Percentiles rank a stretch among this genome's conserved stretches.
phyloP scores from a whole-genome alignment of 2,797 vertebrate species.

The Chloroceryle amazona region DNA sequence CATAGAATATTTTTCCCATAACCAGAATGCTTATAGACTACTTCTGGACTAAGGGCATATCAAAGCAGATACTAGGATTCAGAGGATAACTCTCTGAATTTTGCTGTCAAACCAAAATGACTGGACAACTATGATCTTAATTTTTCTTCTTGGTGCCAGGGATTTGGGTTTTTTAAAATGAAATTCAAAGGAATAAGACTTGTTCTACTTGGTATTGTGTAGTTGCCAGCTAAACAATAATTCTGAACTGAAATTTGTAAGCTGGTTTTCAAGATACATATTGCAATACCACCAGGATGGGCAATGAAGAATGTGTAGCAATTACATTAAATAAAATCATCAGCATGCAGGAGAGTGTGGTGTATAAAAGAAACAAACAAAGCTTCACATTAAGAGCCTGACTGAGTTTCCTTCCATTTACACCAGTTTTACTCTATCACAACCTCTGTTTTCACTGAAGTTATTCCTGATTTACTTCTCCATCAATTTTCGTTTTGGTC shows the following conservation, averaged over 20 bases:
- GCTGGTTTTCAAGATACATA: neutral
- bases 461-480: neutral
- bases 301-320: neutral
- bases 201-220: neutral
- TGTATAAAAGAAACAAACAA: neutral
- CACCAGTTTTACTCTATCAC: neutral
- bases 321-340: neutral
- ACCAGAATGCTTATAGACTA: neutral
- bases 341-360: neutral
- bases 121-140: neutral
- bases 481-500: neutral
- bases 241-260: neutral
- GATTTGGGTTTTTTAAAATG: neutral
- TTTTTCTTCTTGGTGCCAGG: neutral
- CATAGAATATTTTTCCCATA: neutral
- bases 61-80: neutral
- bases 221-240: neutral
- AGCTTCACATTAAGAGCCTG: neutral
- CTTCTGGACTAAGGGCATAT: neutral
- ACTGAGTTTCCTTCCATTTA: neutral
- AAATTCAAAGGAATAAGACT: neutral
- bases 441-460: neutral
- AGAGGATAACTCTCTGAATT: neutral
- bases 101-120: neutral
- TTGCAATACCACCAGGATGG: neutral